These are phyloP conservation scores for Microctonus hyperodae DNA, from an alignment of 2,888 invertebrate species.

Conservation along the genomic window DNA sequence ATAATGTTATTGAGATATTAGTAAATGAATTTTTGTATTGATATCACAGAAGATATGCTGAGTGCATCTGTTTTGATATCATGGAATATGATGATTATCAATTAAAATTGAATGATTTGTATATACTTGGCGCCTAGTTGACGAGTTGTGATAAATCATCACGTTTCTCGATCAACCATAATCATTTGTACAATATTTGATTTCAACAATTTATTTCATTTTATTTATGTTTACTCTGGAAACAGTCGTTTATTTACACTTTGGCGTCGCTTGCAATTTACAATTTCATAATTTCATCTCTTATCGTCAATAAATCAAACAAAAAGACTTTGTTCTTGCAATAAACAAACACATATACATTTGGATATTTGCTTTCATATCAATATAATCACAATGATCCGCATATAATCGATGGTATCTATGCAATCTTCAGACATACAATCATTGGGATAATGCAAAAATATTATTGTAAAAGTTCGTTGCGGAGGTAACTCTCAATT, in stretches of 20 bases:
- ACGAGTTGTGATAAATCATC: constrained; percentile 27
- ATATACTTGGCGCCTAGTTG: constrained; percentile 16
- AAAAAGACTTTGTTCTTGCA: constrained; percentile 36
- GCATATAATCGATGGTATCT: background rate
- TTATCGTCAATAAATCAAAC: constrained; percentile 47
- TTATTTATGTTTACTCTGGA: constrained; percentile 46
- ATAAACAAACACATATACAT: constrained; percentile 39
- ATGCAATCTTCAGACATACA: constrained; percentile 11
- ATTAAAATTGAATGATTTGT: background rate
- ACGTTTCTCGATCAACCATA: constrained; percentile 10
- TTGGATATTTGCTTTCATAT: constrained; percentile 4
- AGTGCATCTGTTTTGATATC: too few relatives aligned
- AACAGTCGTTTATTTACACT: constrained; percentile 44
- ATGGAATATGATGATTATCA: background rate
- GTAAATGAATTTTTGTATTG: too few relatives aligned
- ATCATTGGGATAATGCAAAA: background rate
- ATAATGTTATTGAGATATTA: too few relatives aligned
- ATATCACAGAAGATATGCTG: too few relatives aligned
- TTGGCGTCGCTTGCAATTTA: constrained; percentile 45
- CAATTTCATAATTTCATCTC: constrained; percentile 40
- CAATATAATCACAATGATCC: background rate
- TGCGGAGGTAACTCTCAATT: background rate
- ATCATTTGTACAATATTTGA: constrained; percentile 43
- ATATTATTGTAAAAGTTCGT: background rate
- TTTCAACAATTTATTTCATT: constrained; percentile 50